Evolutionary conservation across 1,140 invertebrate genomes (phyloP), one percentile per base, ranked within the genome.

Genomic region (Nautilus pompilius): DNA sequence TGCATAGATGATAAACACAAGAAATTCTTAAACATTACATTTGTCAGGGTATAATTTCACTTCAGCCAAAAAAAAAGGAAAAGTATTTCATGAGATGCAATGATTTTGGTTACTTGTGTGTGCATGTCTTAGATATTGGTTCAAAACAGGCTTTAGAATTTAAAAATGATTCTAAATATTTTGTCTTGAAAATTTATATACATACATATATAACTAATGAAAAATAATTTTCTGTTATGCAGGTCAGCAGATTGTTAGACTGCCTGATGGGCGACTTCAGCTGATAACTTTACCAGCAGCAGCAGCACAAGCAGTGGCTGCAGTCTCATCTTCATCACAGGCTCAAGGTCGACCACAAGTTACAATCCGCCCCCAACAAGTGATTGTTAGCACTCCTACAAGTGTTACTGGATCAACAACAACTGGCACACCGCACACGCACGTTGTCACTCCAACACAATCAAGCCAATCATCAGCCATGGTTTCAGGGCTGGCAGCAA

Each of bases 211-310:
- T n/a, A n/a, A n/a, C n/a, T n/a, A n/a, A n/a, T n/a, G n/a, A n/a
- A n/a, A n/a, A n/a, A n/a, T n/a, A n/a, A n/a, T n/a, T n/a, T n/a
- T n/a, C n/a, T n/a, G n/a, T n/a, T n/a, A n/a, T 72, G 28, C 63
- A 80, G 86, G 94, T n/a, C 95, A 98, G 75, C 93, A 96, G 72
- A 83, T 96, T 28, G 89, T 96, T 26, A 91, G 96, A 78, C 90
- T 95, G 86, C 89, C 94, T 0, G 94, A 97, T 83, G 95, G 95
- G 0, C 93, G 95, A 81, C 82, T 97, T 32, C 94, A 97, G 74
- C 89, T 96, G 3, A 85, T 95, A 22, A 90, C 88, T 36, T 87
- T 81, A 59, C 75, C 76, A n/a, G 66, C 72, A 60, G 30, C 71
- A 56, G 58, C 73, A 59, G 65, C 65, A 54, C 56, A 76, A 36